Evolutionary conservation across 92 coral and sea anemone genomes (phyloP), one percentile per base, ranked within the genome.

Genomic region (Anthopleura xanthogrammica): DNA sequence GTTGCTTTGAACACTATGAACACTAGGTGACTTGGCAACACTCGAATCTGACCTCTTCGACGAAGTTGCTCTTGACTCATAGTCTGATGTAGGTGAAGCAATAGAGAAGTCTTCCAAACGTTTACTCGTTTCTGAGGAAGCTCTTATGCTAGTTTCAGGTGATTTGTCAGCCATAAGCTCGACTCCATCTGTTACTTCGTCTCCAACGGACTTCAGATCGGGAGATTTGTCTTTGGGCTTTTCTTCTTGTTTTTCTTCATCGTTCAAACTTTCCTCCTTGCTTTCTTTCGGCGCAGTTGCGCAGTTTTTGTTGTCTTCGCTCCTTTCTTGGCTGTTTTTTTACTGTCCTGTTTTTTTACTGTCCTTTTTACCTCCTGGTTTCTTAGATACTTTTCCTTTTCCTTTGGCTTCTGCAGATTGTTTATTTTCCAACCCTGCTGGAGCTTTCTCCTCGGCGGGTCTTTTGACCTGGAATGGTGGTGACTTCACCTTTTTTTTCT

Each of bases 81-180:
- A 43, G 43, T 89, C 88, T 24, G 89, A 81, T 65, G 78, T 82
- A 12, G 87, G 87, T 39, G 93, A 84, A 14, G 75, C 86, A 20
- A 23, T 23, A 4, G 90, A 85, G 4, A 83, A 29, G 52, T 87
- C 91, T 9, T 80, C 81, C 73, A 90, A 86, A 4, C 80, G 86
- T 86, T 97, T 98, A 66, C 99, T 98, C 55, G 98, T 90, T 87
- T 97, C 99, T 1, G 99, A 94, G 81, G 95, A 93, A 8, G 92
- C 97, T 65, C 99, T 83, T 16, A 83, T 75, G 20, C 90, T 73
- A 9, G 85, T 86, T 77, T 81, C 89, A 50, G 92, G 80, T 41
- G 85, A 85, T 16, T 48, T 75, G 55, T 77, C 90, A 36, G 39
- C 73, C 81, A 80, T 79, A 46, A n/a, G 66, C 75, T 79, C 91